Base-by-base conservation (phyloP, 2,888 invertebrate species). In the Hoplodrina ambigua region DNA sequence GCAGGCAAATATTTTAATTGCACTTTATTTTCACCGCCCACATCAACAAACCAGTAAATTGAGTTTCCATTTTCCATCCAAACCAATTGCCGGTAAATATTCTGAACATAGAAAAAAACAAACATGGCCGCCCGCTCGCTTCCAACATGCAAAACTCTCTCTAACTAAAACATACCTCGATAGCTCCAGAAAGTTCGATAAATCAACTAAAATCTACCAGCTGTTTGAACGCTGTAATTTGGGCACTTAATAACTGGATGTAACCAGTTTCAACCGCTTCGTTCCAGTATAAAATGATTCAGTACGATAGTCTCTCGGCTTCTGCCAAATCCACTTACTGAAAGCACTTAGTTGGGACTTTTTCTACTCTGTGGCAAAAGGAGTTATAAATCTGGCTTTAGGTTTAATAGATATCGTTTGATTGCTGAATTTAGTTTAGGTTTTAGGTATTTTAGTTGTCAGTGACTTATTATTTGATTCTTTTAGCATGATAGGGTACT, bases 311-410 rank as follows among this genome's bases (percentile, higher is more conserved):
- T 69, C 69, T 69, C 69, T 61, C 71, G 73, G 75, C 72, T 85
- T 84, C 77, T 89, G 89, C 91, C 89, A 90, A 91, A 92, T 91
- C 90, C 89, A 90, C 89, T 92, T 89, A 89, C 79, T 86, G 83
- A 87, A 86, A 88, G 88, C 89, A 85, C 89, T 89, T 85, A 85
- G 81, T 74, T 73, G 77, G 67, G 64, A 76, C 80, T 83, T 84
- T 86, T 83, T 81, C 57, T 60, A 20, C 41, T 54, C n/a, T 17
- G 56, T 60, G 30, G 41, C 19, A 10, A 58, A 68, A 54, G 52
- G 62, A 78, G n/a, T 69, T 53, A 65, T 60, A 37, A 37, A 53
- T 33, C n/a, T 50, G 64, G 52, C 10, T 66, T 71, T 25, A 13
- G 53, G 17, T 17, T 10, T 20, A 53, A 33, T 25, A 41, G 13